A percentile compares a stretch with the other conserved stretches of the same genome.
Conservation (phyloP, 2,113 vertebrate genomes). For the Sebastes fasciatus region DNA sequence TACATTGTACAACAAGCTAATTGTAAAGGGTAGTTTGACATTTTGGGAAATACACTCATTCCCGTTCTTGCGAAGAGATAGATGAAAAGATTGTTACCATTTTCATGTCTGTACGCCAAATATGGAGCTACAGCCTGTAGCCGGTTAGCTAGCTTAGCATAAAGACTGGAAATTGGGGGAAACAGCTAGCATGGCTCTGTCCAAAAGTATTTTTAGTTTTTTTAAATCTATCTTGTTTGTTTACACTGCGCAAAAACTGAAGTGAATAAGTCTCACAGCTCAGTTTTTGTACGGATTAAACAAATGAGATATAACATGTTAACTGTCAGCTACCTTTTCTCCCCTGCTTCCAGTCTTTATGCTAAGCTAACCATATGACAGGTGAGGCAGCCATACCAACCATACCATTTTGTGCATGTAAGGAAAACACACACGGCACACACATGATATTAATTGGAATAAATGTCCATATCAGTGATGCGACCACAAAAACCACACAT, state of each 20-base stretch:
- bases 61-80: neutral
- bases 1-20: neutral
- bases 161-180: neutral
- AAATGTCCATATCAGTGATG: conserved; percentile 10
- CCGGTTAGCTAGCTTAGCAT: neutral
- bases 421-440: conserved; percentile 1
- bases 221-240: no score
- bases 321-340: neutral
- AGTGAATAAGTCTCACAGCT: neutral
- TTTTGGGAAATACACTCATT: neutral
- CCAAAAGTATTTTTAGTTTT: neutral
- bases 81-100: neutral
- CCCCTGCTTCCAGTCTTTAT: neutral
- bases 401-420: neutral
- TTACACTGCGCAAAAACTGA: neutral
- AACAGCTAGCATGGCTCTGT: neutral
- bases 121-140: neutral
- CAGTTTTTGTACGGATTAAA: neutral
- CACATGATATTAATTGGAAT: conserved; percentile 21
- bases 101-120: neutral
- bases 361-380: neutral
- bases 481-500: conserved; percentile 33
- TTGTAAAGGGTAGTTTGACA: neutral
- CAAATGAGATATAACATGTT: neutral
- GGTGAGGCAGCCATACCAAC: neutral